A percentile compares a stretch with the other conserved stretches of the same genome.
These are phyloP conservation scores for Muschampia plurimacula DNA, from an alignment of 2,888 invertebrate genomes.

Conservation along the genomic window DNA sequence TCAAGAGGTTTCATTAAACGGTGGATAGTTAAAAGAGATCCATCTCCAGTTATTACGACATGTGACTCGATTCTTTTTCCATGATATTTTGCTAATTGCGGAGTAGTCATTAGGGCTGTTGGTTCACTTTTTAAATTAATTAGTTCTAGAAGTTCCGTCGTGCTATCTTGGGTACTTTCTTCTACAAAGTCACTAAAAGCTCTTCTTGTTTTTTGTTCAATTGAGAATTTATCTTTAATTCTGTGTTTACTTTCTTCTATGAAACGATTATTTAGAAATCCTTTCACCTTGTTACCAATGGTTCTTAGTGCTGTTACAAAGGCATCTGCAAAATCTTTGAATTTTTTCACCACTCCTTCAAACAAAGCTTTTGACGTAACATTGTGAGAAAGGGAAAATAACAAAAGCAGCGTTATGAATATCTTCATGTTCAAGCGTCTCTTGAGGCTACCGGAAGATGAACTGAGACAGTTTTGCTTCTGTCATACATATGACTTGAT, in stretches of 20 bases:
- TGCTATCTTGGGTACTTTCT: conserved; percentile 46
- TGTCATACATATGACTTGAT: conserved; percentile 4
- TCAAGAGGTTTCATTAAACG: conserved; percentile 50
- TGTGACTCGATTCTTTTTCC: conserved; percentile 66
- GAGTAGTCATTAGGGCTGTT: conserved; percentile 59
- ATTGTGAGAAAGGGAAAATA: conserved; percentile 37
- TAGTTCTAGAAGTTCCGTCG: conserved; percentile 48
- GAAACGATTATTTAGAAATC: conserved; percentile 40
- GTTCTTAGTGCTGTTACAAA: conserved; percentile 48
- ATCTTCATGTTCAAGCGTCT: conserved; percentile 39
- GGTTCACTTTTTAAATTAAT: conserved; percentile 52
- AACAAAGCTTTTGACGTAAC: conserved; percentile 51
- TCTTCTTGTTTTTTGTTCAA: conserved; percentile 43
- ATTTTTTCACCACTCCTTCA: conserved; percentile 48
- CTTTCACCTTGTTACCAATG: conserved; percentile 47
- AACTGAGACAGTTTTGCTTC: conserved; percentile 20
- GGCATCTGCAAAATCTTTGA: conserved; percentile 49
- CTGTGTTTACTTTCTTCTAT: neutral
- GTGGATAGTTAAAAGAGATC: conserved; percentile 67
- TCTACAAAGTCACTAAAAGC: conserved; percentile 53
- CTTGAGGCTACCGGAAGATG: neutral
- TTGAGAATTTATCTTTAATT: neutral
- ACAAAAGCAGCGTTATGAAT: conserved; percentile 8
- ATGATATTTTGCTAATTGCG: conserved; percentile 62
- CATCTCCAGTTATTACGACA: conserved; percentile 62